Evolutionary conservation across 2,113 vertebrate genomes (phyloP).

Genomic region (Ciconia maguari): DNA sequence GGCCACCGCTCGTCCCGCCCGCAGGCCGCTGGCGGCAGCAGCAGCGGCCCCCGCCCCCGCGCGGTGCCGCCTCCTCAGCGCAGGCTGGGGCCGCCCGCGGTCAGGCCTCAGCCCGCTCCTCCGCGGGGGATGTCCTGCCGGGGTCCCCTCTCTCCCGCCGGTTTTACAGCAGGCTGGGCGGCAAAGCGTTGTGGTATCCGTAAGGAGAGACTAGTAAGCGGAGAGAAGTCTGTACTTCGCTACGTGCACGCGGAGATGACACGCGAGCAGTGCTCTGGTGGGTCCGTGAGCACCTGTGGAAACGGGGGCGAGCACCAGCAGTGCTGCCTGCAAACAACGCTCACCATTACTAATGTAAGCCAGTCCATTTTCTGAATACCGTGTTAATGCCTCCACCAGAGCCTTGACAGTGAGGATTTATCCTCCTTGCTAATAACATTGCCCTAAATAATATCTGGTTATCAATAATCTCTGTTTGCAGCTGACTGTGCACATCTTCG

Average conservation of each 20-base stretch:
- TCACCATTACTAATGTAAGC: accelerated
- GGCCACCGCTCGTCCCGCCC: not conserved
- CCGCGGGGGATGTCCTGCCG: no score
- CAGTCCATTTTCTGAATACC: accelerated
- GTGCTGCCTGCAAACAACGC: accelerated
- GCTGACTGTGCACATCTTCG: accelerated
- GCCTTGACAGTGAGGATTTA: not conserved
- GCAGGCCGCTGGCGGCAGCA: not conserved
- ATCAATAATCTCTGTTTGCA: accelerated
- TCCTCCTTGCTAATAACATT: no score
- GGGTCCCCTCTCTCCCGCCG: accelerated
- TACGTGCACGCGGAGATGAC: accelerated
- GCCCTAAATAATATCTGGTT: accelerated
- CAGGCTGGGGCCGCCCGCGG: not conserved
- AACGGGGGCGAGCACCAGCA: accelerated
- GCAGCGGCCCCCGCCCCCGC: not conserved
- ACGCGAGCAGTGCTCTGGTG: accelerated
- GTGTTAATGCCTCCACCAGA: not conserved
- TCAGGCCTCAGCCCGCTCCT: not conserved
- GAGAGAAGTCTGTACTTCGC: accelerated
- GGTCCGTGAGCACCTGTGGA: not conserved
- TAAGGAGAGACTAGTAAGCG: accelerated
- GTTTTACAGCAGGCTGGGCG: accelerated
- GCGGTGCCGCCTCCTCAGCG: not conserved
- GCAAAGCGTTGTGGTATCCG: accelerated